These are phyloP conservation scores for Oenanthe oenanthe DNA, from an alignment of 2,113 vertebrate species.

Conservation along the genomic window DNA sequence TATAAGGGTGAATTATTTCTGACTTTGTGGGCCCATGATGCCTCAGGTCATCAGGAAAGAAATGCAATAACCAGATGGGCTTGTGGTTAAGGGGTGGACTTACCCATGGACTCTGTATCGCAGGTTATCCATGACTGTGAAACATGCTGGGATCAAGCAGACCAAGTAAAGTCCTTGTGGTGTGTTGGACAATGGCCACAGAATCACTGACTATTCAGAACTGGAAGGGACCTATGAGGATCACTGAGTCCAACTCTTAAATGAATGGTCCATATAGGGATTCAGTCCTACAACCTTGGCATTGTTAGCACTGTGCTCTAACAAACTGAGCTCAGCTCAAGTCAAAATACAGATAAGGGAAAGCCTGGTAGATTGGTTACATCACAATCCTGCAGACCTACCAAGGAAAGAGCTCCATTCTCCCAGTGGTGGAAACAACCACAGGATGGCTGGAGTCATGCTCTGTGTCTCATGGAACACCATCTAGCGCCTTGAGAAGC, in stretches of 20 bases:
- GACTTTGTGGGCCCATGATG: too few relatives aligned
- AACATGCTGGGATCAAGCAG: background rate
- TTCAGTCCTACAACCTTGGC: background rate
- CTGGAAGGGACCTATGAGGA: background rate
- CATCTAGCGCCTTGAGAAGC: background rate
- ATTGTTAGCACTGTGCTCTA: background rate
- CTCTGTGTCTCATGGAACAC: background rate
- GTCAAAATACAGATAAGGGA: background rate
- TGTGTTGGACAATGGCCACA: background rate
- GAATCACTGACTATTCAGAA: background rate
- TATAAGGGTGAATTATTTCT: background rate
- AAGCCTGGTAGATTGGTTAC: rapidly evolving
- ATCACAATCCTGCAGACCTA: background rate
- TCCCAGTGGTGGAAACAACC: background rate
- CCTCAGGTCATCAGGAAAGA: background rate
- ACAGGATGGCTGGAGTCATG: background rate
- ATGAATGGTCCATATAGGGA: background rate
- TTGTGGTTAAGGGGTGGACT: rapidly evolving
- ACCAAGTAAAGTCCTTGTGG: background rate
- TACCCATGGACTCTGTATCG: background rate
- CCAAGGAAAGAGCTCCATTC: rapidly evolving
- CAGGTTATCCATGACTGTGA: background rate
- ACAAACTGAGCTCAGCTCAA: background rate
- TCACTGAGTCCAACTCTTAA: background rate
- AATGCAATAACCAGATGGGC: too few relatives aligned